Evolutionary conservation across 2,888 invertebrate species (phyloP).

Genomic region (Opisthograptis luteolata): DNA sequence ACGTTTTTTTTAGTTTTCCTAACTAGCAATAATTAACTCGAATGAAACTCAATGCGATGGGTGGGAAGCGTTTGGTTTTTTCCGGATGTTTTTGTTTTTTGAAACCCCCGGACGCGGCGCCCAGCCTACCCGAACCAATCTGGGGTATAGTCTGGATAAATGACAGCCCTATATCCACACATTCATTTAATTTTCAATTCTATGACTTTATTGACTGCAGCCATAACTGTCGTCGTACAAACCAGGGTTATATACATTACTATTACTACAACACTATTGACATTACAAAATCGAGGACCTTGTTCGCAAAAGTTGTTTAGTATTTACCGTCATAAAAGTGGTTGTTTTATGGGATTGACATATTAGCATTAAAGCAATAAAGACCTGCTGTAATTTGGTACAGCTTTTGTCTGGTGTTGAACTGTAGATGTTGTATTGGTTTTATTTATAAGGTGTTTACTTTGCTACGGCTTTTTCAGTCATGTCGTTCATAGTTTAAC

Average conservation of each 20-base stretch:
- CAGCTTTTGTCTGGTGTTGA: neutral
- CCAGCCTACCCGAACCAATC: too few relatives aligned
- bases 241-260: conserved; percentile 9
- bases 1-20: too few relatives aligned
- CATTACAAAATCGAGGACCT: conserved; percentile 4
- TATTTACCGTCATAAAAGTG: conserved; percentile 1
- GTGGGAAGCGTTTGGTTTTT: too few relatives aligned
- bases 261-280: conserved; percentile 8
- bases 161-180: too few relatives aligned
- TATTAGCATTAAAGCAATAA: neutral
- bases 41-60: too few relatives aligned
- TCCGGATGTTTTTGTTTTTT: too few relatives aligned
- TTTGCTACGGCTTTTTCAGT: conserved; percentile 1
- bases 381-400: neutral
- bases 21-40: too few relatives aligned
- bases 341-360: conserved; percentile 10
- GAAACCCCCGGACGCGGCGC: too few relatives aligned
- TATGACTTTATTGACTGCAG: conserved; percentile 7
- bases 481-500: too few relatives aligned
- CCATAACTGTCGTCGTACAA: conserved; percentile 4
- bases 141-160: too few relatives aligned
- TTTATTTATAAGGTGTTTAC: neutral
- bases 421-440: too few relatives aligned
- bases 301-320: conserved; percentile 1
- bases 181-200: neutral